phyloP scores from a whole-genome alignment of 2,888 invertebrate species.

The Heteromyza rotundicornis region DNA sequence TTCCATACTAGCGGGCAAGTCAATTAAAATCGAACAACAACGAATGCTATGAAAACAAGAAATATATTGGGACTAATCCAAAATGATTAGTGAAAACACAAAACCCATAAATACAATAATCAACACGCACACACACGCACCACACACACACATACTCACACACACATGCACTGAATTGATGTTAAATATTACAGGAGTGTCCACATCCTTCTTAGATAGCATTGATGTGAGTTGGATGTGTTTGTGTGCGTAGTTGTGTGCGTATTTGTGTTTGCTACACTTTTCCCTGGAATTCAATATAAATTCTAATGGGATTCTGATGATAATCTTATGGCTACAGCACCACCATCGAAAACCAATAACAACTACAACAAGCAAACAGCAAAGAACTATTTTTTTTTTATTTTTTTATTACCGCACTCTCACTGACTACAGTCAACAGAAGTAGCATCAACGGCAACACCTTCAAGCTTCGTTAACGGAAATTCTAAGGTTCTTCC shows the following conservation, averaged over 20 bases:
- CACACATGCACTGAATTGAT: background rate
- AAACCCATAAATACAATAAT: background rate
- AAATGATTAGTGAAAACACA: constrained; percentile 24
- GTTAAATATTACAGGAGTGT: background rate
- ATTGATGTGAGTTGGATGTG: constrained; percentile 2
- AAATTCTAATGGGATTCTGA: constrained; percentile 55
- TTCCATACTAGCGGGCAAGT: constrained; percentile 42
- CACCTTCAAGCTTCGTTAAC: constrained; percentile 49
- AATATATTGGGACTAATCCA: constrained; percentile 41
- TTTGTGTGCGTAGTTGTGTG: background rate
- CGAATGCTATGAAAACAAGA: background rate
- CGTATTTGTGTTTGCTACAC: constrained; percentile 7
- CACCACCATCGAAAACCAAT: constrained; percentile 49
- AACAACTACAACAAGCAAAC: constrained; percentile 24
- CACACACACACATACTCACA: background rate
- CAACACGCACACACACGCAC: background rate
- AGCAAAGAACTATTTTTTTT: constrained; percentile 1
- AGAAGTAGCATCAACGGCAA: background rate
- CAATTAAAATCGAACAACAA: constrained; percentile 48
- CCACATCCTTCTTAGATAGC: background rate
- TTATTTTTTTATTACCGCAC: constrained; percentile 16
- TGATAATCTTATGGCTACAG: constrained; percentile 53
- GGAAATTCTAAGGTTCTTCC: constrained; percentile 36
- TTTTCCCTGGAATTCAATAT: constrained; percentile 52
- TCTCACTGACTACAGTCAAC: constrained; percentile 29